These are phyloP conservation scores for Centrocercus urophasianus DNA, from an alignment of 2,113 vertebrate genomes.

Conservation along the genomic window DNA sequence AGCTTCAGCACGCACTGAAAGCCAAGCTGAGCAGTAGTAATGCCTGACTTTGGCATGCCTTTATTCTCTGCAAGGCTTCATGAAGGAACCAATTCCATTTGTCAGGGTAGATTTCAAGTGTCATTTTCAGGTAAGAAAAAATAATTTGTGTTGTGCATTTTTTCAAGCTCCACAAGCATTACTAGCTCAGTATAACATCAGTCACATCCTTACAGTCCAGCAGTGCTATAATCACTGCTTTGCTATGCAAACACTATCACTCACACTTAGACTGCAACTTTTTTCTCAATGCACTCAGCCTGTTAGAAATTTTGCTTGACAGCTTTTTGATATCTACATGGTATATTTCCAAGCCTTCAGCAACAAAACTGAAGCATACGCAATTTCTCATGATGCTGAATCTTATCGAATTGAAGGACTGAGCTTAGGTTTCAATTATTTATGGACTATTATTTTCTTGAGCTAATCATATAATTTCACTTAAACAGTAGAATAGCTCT, in stretches of 20 bases:
- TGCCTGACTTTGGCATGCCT: slow-evolving; percentile 1
- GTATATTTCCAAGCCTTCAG: slow-evolving; percentile 45
- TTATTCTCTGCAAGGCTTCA: slow-evolving; percentile 8
- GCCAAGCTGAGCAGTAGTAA: neutral
- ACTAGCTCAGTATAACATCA: slow-evolving; percentile 43
- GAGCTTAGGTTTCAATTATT: slow-evolving; percentile 45
- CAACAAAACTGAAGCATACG: slow-evolving; percentile 46
- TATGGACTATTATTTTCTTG: slow-evolving; percentile 46
- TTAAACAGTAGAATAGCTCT: slow-evolving; percentile 29
- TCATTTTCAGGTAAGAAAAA: slow-evolving; percentile 50
- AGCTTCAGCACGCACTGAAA: neutral
- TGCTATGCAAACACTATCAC: slow-evolving; percentile 66
- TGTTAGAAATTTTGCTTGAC: slow-evolving; percentile 61
- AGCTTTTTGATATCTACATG: slow-evolving; percentile 48
- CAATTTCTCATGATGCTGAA: slow-evolving; percentile 8
- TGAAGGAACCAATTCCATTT: slow-evolving; percentile 31
- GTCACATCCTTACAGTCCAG: slow-evolving; percentile 57
- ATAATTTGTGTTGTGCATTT: slow-evolving; percentile 54
- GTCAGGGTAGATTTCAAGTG: slow-evolving; percentile 48
- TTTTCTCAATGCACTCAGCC: slow-evolving; percentile 42
- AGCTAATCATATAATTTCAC: slow-evolving; percentile 60
- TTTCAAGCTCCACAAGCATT: slow-evolving; percentile 51
- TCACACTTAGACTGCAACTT: slow-evolving; percentile 54
- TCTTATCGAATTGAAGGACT: neutral
- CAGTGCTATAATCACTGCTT: slow-evolving; percentile 53